Conservation (phyloP, 2,113 vertebrate species). For the Hypanus sabinus region DNA sequence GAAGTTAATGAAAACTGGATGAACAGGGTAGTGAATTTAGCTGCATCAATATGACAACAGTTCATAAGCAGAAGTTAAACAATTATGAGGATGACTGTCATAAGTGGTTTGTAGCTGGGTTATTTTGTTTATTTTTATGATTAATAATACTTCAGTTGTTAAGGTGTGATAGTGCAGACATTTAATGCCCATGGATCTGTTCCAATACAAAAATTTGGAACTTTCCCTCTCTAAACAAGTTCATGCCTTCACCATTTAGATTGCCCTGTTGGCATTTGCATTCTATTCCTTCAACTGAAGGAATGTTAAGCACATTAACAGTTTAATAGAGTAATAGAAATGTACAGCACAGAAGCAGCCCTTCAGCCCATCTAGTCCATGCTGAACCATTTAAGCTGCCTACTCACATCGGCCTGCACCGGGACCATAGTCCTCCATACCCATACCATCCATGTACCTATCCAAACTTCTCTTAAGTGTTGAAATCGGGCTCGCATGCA, state of each 20-base stretch:
- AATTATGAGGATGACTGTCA: background rate
- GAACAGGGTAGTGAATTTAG: background rate
- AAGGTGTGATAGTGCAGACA: background rate
- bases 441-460: too few species aligned
- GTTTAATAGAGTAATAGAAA: background rate
- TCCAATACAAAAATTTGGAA: background rate
- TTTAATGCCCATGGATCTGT: background rate
- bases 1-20: background rate
- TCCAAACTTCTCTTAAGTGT: too few species aligned
- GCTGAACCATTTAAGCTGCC: too few species aligned
- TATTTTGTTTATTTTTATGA: background rate
- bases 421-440: too few species aligned
- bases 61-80: background rate
- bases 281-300: constrained; percentile 14
- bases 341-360: too few species aligned
- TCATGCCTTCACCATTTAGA: background rate
- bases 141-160: background rate
- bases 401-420: too few species aligned
- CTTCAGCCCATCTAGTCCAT: too few species aligned
- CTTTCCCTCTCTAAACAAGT: background rate
- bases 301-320: background rate
- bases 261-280: background rate
- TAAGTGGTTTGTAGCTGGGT: background rate
- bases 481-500: too few species aligned
- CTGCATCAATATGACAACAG: background rate